phyloP scores from a whole-genome alignment of 2,113 vertebrate species.

The Embiotoca jacksoni region DNA sequence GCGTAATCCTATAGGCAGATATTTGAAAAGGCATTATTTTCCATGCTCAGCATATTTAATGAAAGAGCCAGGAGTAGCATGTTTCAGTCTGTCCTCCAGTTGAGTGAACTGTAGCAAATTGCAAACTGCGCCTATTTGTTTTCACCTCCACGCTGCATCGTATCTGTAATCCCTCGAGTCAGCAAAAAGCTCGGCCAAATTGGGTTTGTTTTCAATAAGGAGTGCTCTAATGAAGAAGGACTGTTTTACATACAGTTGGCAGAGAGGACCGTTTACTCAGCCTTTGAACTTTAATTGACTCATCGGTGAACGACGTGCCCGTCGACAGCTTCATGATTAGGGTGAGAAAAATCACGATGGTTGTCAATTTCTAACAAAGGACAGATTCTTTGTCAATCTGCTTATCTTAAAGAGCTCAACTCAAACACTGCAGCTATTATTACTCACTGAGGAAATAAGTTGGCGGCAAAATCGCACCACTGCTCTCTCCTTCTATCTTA shows the following conservation, averaged over 20 bases:
- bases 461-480: slow-evolving; percentile 26
- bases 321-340: slow-evolving; percentile 20
- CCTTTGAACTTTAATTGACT: slow-evolving; percentile 17
- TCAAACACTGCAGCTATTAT: slow-evolving; percentile 43
- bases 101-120: slow-evolving; percentile 57
- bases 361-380: slow-evolving; percentile 28
- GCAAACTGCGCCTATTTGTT: slow-evolving; percentile 47
- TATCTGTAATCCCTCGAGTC: slow-evolving; percentile 51
- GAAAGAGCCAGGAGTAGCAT: not conserved
- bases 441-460: slow-evolving; percentile 14
- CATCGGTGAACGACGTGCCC: slow-evolving; percentile 1
- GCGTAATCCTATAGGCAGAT: slow-evolving; percentile 1
- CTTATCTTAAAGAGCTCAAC: slow-evolving; percentile 54
- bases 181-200: slow-evolving; percentile 45
- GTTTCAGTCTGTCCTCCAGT: slow-evolving; percentile 39
- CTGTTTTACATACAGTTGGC: not conserved
- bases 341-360: not conserved
- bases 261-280: not conserved
- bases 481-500: not conserved
- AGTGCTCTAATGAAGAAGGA: not conserved
- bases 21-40: slow-evolving; percentile 12
- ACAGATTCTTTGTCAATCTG: slow-evolving; percentile 28
- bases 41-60: slow-evolving; percentile 29
- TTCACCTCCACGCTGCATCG: slow-evolving; percentile 39
- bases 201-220: slow-evolving; percentile 38